Evolutionary conservation across 1,140 invertebrate genomes (phyloP).

Genomic region (Sesamia nonagrioides): DNA sequence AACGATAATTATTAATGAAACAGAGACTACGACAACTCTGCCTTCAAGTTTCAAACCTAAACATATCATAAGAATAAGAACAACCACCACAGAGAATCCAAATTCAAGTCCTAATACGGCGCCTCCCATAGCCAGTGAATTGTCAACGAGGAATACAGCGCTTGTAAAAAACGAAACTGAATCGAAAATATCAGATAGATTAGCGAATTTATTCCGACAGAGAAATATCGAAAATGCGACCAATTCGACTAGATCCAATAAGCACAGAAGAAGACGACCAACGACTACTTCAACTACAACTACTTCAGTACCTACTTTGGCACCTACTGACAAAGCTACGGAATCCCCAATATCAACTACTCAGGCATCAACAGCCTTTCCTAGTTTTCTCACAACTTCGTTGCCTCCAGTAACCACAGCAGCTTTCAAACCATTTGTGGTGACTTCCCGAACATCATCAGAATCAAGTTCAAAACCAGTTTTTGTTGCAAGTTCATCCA

Average conservation of each 20-base stretch:
- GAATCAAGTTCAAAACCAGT: constrained; percentile 70
- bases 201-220: constrained; percentile 70
- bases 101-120: constrained; percentile 61
- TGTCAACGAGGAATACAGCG: constrained; percentile 56
- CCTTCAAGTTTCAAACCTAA: constrained; percentile 64
- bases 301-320: constrained; percentile 55
- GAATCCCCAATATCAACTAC: constrained; percentile 54
- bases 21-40: constrained; percentile 61
- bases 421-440: constrained; percentile 67
- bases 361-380: constrained; percentile 42
- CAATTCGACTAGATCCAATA: constrained; percentile 76
- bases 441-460: constrained; percentile 73
- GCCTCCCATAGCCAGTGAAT: constrained; percentile 60
- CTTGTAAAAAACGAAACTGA: constrained; percentile 69
- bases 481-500: constrained; percentile 56
- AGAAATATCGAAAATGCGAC: constrained; percentile 68
- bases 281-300: constrained; percentile 71
- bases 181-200: constrained; percentile 71
- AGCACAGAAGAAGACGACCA: constrained; percentile 81
- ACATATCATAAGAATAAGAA: constrained; percentile 78
- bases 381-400: constrained; percentile 30
- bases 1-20: constrained; percentile 66
- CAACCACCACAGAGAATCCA: constrained; percentile 75
- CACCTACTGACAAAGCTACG: constrained; percentile 52
- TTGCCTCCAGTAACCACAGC: constrained; percentile 48